Conservation (phyloP, 2,797 vertebrate species). For the Anguilla marmorata region DNA sequence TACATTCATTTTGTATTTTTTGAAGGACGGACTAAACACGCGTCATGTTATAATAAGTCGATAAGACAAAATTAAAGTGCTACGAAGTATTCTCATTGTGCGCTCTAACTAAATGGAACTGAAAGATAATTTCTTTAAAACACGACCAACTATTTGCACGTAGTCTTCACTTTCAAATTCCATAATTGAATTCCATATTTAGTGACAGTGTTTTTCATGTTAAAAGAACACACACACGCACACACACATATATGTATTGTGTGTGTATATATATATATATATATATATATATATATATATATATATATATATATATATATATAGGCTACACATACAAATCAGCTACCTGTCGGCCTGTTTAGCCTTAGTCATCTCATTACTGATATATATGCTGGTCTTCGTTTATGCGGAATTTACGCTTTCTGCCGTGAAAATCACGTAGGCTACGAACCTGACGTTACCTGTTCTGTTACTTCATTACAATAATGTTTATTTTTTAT, state of each 20-base stretch:
- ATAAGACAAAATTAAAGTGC: neutral
- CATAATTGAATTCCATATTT: neutral
- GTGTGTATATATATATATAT: too few relatives aligned
- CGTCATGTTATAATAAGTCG: neutral
- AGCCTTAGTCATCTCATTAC: constrained; percentile 3
- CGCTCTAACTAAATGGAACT: neutral
- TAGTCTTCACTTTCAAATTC: neutral
- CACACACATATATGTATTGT: too few relatives aligned
- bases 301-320: too few relatives aligned
- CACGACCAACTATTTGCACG: neutral
- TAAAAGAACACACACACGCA: neutral
- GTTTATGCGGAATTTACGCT: neutral
- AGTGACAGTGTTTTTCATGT: neutral
- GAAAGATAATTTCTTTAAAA: neutral
- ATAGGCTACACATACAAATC: neutral
- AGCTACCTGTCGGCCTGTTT: neutral
- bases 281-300: too few relatives aligned
- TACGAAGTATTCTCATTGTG: neutral
- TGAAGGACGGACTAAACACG: neutral
- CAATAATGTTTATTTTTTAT: neutral
- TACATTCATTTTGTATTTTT: neutral
- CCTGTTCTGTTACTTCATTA: neutral
- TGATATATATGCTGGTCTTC: neutral
- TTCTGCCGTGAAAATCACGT: neutral
- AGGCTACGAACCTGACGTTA: neutral